A percentile compares a stretch with the other conserved stretches of the same genome.
phyloP scores from a whole-genome alignment of 2,888 invertebrate genomes.

The Trypoxylon attenuatum region DNA sequence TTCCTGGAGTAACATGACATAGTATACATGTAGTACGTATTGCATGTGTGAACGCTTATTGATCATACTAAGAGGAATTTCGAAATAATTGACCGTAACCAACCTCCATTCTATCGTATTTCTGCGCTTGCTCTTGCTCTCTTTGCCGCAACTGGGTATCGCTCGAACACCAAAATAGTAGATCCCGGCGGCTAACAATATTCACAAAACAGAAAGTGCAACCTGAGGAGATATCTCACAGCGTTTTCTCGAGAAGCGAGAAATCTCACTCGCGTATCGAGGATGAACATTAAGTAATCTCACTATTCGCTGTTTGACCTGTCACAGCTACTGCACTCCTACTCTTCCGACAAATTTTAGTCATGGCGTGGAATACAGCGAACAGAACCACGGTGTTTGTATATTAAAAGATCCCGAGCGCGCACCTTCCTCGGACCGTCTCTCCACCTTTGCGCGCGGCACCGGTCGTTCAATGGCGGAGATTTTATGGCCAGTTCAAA shows the following conservation, averaged over 20 bases:
- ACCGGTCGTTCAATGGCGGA: conserved; percentile 37
- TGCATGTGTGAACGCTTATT: conserved; percentile 17
- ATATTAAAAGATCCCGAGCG: conserved; percentile 46
- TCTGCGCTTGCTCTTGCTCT: conserved; percentile 29
- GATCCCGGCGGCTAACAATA: conserved; percentile 10
- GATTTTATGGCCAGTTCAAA: conserved; percentile 24
- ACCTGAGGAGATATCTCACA: conserved; percentile 6
- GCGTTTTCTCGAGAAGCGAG: conserved; percentile 14
- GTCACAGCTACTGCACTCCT: conserved; percentile 63
- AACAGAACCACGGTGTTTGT: conserved; percentile 50
- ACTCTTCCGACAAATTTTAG: conserved; percentile 61
- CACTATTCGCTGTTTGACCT: conserved; percentile 61
- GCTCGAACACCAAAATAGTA: conserved; percentile 16
- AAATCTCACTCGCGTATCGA: conserved; percentile 30
- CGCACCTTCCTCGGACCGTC: conserved; percentile 45
- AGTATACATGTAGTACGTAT: conserved; percentile 5
- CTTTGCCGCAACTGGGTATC: conserved; percentile 1
- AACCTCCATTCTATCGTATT: conserved; percentile 58
- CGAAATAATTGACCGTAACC: conserved; percentile 40
- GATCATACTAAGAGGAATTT: conserved; percentile 26
- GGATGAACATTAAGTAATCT: conserved; percentile 62
- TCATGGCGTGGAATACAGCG: conserved; percentile 61
- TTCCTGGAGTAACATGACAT: conserved; percentile 9
- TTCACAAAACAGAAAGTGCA: conserved; percentile 8
- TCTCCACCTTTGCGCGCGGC: conserved; percentile 26